phyloP scores from a whole-genome alignment of 2,888 invertebrate genomes.

The Nasonovia ribisnigri region DNA sequence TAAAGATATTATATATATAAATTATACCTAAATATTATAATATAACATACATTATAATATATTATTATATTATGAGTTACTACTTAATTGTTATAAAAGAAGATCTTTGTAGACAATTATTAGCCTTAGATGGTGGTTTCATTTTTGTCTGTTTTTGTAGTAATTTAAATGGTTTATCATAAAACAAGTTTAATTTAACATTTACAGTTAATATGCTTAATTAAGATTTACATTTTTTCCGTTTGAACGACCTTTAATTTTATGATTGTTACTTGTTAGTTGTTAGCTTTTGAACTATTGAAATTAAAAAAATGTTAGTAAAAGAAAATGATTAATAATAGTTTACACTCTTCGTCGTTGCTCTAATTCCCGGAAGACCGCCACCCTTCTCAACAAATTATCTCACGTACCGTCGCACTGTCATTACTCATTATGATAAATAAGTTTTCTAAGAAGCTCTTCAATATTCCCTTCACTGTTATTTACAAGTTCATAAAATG shows the following conservation, averaged over 20 bases:
- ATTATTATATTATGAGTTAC: neutral
- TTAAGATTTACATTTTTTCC: neutral
- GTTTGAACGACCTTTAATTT: neutral
- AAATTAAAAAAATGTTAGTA: neutral
- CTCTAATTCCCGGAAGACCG: constrained; percentile 21
- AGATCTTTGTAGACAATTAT: neutral
- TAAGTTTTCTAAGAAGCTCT: constrained; percentile 19
- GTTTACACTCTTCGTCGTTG: constrained; percentile 12
- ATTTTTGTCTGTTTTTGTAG: neutral
- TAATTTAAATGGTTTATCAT: neutral
- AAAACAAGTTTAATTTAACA: neutral
- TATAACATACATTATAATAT: neutral
- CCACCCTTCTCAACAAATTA: constrained; percentile 41
- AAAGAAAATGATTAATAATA: constrained; percentile 24
- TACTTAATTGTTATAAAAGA: neutral
- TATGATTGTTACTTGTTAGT: neutral
- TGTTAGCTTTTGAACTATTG: neutral
- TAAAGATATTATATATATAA: neutral
- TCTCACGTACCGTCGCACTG: constrained; percentile 51
- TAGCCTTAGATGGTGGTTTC: neutral
- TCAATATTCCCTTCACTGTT: neutral
- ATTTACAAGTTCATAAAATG: constrained; percentile 8
- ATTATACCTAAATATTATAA: neutral
- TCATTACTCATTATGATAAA: constrained; percentile 35
- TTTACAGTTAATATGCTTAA: neutral